Base-by-base conservation (phyloP, 2,888 invertebrate genomes). In the Ferrisia virgata region DNA sequence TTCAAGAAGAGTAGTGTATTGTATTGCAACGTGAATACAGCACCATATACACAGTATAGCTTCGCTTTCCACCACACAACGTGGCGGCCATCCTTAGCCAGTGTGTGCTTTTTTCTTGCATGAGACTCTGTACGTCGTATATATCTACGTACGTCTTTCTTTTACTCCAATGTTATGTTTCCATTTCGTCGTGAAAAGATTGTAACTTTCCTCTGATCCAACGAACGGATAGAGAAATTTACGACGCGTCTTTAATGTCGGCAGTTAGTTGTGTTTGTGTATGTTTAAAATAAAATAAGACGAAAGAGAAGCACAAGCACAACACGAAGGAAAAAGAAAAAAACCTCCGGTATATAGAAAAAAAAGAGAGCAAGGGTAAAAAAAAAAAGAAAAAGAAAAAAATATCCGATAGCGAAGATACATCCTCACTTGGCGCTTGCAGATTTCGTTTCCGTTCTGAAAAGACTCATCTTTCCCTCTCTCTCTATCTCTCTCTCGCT, bases 401-500 rank as follows among this genome's bases (percentile, higher is more conserved):
- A 58, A 81, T 53, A 53, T 81, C 58, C 58, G 81, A 81, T 58
- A 81, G 81, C 33, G 33, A 81, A 81, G 81, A 81, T 64, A 81
- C 81, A 81, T 58, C 58, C 64, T 81, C 53, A 81, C 81, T 81
- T 81, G 81, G 81, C 81, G 81, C 81, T 81, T 81, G 81, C 64
- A 81, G 81, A 81, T 81, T 81, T 81, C 81, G 81, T 81, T 81
- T 81, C 81, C 81, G 81, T 81, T 81, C 31, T 81, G 64, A 81
- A 81, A 81, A 81, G 81, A 64, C 47, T 53, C 72, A 15, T 25
- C 64, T 47, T 18, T 47, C 5, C 18, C 47, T 18, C 43, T 13
- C 43, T 43, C n/a, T n/a, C n/a, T n/a, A n/a, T n/a, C n/a, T 43
- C 15, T 9, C 3, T 15, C 11, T 43, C 15, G 43, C n/a, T n/a